Evolutionary conservation across 1,140 invertebrate species (phyloP).

Genomic region (Drosophila trapezifrons): DNA sequence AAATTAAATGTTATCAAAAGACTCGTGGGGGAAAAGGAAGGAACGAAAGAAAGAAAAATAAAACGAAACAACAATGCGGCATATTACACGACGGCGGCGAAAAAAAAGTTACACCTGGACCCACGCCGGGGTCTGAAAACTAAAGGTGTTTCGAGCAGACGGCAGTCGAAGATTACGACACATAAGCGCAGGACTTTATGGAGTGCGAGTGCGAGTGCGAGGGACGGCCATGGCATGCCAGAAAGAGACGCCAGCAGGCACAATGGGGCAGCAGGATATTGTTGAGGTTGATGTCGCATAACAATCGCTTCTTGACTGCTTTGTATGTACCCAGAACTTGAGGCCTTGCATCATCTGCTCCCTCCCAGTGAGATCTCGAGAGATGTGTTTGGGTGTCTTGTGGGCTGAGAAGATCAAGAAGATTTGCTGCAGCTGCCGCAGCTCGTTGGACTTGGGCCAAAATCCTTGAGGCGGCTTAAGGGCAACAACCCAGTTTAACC

Average conservation of each 20-base stretch:
- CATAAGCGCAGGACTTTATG: slow-evolving; percentile 62
- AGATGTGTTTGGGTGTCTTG: slow-evolving; percentile 61
- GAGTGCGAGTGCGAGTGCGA: too few relatives aligned
- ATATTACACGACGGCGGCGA: slow-evolving; percentile 39
- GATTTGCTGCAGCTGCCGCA: slow-evolving; percentile 40
- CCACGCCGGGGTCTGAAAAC: slow-evolving; percentile 61
- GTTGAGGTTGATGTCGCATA: slow-evolving; percentile 57
- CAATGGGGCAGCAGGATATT: slow-evolving; percentile 43
- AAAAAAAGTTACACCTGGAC: slow-evolving; percentile 76
- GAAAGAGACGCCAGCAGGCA: slow-evolving; percentile 4
- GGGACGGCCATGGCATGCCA: too few relatives aligned
- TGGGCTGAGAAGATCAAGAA: slow-evolving; percentile 34
- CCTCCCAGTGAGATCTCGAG: slow-evolving; percentile 57
- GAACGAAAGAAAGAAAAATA: slow-evolving; percentile 31
- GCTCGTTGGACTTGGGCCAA: slow-evolving; percentile 11
- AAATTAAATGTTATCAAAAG: slow-evolving; percentile 62
- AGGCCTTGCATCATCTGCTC: slow-evolving; percentile 66
- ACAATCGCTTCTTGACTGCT: slow-evolving; percentile 53
- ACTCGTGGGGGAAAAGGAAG: slow-evolving; percentile 25
- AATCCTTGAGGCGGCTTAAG: slow-evolving; percentile 52
- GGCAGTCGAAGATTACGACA: slow-evolving; percentile 69
- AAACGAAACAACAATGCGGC: slow-evolving; percentile 59
- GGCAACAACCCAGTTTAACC: slow-evolving; percentile 68
- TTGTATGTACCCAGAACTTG: slow-evolving; percentile 41
- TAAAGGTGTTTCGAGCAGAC: slow-evolving; percentile 70